phyloP scores from a whole-genome alignment of 2,113 vertebrate species.

The Limnothrissa miodon region DNA sequence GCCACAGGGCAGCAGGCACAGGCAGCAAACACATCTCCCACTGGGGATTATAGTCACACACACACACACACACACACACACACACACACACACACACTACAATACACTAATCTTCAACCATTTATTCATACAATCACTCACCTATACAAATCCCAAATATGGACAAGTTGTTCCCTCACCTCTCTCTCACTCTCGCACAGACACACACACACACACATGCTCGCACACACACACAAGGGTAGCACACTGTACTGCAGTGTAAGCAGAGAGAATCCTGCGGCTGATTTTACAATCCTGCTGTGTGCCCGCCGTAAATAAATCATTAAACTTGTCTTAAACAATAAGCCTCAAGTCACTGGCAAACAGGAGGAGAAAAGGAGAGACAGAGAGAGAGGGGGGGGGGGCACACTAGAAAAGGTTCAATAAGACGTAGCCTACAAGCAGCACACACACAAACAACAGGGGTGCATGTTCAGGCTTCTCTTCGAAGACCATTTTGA shows the following conservation, averaged over 20 bases:
- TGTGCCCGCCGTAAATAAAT: background rate
- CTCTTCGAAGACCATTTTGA: background rate
- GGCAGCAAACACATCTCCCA: background rate
- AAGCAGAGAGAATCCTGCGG: background rate
- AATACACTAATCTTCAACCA: no score
- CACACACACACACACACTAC: background rate
- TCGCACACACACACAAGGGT: background rate
- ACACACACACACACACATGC: background rate
- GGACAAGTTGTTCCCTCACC: no score
- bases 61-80: background rate
- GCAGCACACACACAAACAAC: background rate
- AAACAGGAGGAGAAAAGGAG: background rate
- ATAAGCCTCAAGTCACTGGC: background rate
- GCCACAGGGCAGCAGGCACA: background rate
- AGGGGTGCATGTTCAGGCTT: background rate
- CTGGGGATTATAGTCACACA: background rate
- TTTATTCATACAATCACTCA: background rate
- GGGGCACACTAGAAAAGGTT: background rate
- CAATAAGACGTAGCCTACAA: background rate
- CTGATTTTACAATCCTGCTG: background rate
- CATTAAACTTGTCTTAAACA: slow-evolving; percentile 1
- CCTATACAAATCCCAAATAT: background rate
- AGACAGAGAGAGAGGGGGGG: background rate
- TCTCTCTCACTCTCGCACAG: background rate
- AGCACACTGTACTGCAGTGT: background rate